Base-by-base conservation (phyloP, 2,797 vertebrate species). In the Novumbra hubbsi region DNA sequence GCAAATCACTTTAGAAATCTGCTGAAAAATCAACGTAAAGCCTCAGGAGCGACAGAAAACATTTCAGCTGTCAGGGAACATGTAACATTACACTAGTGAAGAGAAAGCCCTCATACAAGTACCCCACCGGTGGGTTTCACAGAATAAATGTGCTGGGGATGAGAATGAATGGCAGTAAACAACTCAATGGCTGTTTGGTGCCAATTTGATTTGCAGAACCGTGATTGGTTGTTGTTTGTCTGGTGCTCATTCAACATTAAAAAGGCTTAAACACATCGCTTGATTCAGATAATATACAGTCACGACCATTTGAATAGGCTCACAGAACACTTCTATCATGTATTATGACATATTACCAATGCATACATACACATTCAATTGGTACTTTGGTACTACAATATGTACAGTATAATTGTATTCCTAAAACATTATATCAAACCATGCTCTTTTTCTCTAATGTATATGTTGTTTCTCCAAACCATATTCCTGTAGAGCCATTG, bases 1-100 rank as follows among this genome's bases (percentile, higher is more conserved):
- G 86, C 90, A 93, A 92, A 93, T 91, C 91, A 91, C 89, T 91
- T 90, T 90, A 84, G 85, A 92, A 89, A 92, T 90, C 90, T 88
- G 85, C 78, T 91, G 85, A 88, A 92, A 90, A 92, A 90, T 93
- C 88, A 89, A 86, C 90, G 87, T 90, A 88, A 90, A 90, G 85
- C 86, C 85, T 83, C 52, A 48, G 41, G 7, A 30, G 80, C 79
- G 83, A 81, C 87, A 75, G 80, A 73, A 74, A 84, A 68, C 81
- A 84, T 86, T 77, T 78, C 81, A 84, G 78, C 75, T 80, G 83
- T 83, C 49, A 83, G 82, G 74, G 79, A 74, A 82, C 78, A 80
- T 81, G 82, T 83, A 82, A 81, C 77, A 79, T 74, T 81, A 73
- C 28, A 72, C 73, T 52, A 75, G 62, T 77, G 77, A 65, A 74